A percentile compares a stretch with the other conserved stretches of the same genome.
Evolutionary conservation across 2,113 vertebrate species (phyloP).

Genomic region (Nannospalax galili): DNA sequence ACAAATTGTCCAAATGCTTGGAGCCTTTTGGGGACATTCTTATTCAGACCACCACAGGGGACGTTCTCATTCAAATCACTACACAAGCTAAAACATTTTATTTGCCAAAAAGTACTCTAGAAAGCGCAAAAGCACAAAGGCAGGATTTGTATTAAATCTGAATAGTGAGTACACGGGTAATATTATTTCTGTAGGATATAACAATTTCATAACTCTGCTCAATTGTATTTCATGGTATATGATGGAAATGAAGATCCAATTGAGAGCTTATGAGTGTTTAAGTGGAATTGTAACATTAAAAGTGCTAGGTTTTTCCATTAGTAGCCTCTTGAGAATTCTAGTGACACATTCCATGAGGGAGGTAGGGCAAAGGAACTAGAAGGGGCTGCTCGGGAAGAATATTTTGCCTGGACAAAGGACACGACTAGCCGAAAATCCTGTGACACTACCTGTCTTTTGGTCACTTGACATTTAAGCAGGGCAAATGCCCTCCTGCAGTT

Average conservation of each 20-base stretch:
- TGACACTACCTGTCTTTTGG: background rate
- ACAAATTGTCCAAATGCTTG: too few species aligned
- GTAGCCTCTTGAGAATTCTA: constrained; percentile 6
- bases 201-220: background rate
- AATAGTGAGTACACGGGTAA: background rate
- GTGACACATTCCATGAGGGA: constrained; percentile 17
- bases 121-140: background rate
- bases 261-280: too few species aligned
- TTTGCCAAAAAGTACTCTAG: background rate
- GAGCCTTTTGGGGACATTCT: too few species aligned
- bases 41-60: too few species aligned
- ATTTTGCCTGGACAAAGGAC: background rate
- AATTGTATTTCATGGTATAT: background rate
- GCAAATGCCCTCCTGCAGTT: background rate
- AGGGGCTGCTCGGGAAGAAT: background rate
- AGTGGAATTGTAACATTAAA: background rate
- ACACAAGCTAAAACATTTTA: background rate
- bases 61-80: too few species aligned
- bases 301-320: background rate
- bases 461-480: background rate
- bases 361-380: background rate
- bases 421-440: background rate
- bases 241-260: background rate
- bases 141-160: constrained; percentile 23
- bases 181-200: background rate